Conservation (phyloP, 2,113 vertebrate species). For the Engraulis encrasicolus region DNA sequence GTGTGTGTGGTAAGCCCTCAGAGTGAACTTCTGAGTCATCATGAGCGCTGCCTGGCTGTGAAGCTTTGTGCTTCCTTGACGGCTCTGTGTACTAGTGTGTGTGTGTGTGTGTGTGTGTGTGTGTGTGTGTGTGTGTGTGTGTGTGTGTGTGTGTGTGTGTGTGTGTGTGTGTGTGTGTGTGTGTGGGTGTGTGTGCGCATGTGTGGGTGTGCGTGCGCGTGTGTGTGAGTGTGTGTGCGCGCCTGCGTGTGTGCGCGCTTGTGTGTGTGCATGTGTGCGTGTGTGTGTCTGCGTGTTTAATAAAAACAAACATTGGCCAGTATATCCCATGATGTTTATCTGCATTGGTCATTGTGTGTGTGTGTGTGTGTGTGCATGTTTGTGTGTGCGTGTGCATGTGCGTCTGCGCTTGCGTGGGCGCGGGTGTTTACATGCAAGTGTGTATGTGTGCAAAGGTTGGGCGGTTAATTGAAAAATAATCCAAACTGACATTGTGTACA, state of each 20-base stretch:
- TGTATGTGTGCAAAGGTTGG: not conserved
- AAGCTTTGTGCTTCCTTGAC: too few species aligned
- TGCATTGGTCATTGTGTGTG: not conserved
- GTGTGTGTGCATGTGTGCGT: too few species aligned
- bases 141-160: not conserved
- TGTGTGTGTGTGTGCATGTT: not conserved
- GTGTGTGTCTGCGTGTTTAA: not conserved
- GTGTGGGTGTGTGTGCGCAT: not conserved
- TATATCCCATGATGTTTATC: too few species aligned
- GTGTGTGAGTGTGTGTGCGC: not conserved
- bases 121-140: not conserved
- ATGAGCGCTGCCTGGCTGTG: too few species aligned
- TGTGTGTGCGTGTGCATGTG: not conserved
- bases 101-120: not conserved
- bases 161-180: not conserved
- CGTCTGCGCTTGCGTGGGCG: not conserved
- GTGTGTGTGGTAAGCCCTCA: too few species aligned
- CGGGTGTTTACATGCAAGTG: too few species aligned
- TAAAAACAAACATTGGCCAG: too few species aligned
- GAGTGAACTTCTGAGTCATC: too few species aligned
- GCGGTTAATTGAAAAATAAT: too few species aligned
- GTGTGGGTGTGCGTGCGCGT: not conserved
- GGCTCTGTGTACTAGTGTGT: not conserved
- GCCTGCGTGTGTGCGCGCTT: not conserved
- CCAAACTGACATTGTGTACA: too few species aligned